These are phyloP conservation scores for Arctopsyche grandis DNA, from an alignment of 1,140 invertebrate species.

Conservation along the genomic window DNA sequence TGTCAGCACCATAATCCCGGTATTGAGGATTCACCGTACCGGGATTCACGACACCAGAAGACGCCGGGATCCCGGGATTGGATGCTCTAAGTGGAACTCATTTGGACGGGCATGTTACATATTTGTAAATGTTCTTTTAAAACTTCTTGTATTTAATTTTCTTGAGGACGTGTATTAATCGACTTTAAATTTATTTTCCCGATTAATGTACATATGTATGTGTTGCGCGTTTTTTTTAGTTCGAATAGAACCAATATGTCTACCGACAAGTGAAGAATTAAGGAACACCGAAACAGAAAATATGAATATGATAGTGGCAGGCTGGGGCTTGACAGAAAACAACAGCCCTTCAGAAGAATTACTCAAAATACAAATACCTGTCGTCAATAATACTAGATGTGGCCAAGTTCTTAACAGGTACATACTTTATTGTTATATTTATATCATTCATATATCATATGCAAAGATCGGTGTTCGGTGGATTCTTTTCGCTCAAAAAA, in stretches of 20 bases:
- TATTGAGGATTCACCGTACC: too few relatives aligned
- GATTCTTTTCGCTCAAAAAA: too few relatives aligned
- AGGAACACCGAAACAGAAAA: slow-evolving; percentile 52
- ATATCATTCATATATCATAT: not conserved
- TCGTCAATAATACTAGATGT: slow-evolving; percentile 47
- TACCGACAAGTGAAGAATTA: slow-evolving; percentile 64
- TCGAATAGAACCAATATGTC: slow-evolving; percentile 61
- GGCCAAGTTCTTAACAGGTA: slow-evolving; percentile 41
- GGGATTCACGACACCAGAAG: too few relatives aligned
- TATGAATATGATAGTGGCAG: slow-evolving; percentile 64
- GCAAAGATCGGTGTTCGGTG: slow-evolving; percentile 63
- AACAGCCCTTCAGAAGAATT: slow-evolving; percentile 59
- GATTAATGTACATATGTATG: too few relatives aligned
- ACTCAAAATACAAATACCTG: slow-evolving; percentile 57
- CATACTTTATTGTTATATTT: not conserved
- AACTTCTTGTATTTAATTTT: too few relatives aligned
- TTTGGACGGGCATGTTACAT: too few relatives aligned
- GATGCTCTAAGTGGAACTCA: too few relatives aligned
- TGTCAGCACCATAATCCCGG: too few relatives aligned
- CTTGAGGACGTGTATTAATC: too few relatives aligned
- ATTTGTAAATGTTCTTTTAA: too few relatives aligned
- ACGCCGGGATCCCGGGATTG: too few relatives aligned
- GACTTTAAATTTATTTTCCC: too few relatives aligned
- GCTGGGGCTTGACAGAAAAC: slow-evolving; percentile 73
- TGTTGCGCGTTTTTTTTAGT: slow-evolving; percentile 43